phyloP scores from a whole-genome alignment of 2,797 vertebrate species.

The Rhyacichthys aspro region DNA sequence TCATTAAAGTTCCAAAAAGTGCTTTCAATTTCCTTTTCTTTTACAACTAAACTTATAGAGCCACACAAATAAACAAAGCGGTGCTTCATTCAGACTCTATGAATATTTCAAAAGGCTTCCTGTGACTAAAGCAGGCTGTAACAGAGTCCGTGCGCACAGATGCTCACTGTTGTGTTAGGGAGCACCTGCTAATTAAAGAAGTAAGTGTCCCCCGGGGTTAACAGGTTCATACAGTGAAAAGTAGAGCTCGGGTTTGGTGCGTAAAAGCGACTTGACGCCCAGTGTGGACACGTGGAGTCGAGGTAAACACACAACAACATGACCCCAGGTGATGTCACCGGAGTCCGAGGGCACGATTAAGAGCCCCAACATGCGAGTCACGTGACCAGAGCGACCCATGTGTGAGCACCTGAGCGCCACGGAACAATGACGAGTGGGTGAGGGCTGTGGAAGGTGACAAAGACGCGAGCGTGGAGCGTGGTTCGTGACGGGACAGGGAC shows the following conservation, averaged over 20 bases:
- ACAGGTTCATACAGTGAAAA: too few species aligned
- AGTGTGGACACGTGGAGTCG: slow-evolving; percentile 3
- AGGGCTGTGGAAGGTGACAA: slow-evolving; percentile 51
- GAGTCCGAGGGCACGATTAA: not conserved
- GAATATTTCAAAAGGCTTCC: slow-evolving; percentile 51
- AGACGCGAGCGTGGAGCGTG: slow-evolving; percentile 19
- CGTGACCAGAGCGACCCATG: not conserved
- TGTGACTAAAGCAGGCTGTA: slow-evolving; percentile 22
- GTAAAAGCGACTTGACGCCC: not conserved
- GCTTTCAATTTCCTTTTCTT: too few species aligned
- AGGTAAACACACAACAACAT: slow-evolving; percentile 5
- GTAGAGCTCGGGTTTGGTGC: not conserved
- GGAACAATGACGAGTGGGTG: slow-evolving; percentile 56
- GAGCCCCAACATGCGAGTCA: not conserved
- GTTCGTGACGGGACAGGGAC: slow-evolving; percentile 44
- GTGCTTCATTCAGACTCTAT: slow-evolving; percentile 53
- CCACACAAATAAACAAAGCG: slow-evolving; percentile 35
- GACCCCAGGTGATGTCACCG: slow-evolving; percentile 4
- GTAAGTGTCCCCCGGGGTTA: too few species aligned
- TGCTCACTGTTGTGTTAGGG: not conserved
- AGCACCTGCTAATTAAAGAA: too few species aligned
- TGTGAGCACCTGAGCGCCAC: not conserved
- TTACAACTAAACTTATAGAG: too few species aligned
- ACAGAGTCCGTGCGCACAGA: slow-evolving; percentile 4
- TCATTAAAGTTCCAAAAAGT: too few species aligned